These are phyloP conservation scores for Gallinago nigripennis DNA, from an alignment of 2,797 vertebrate species.

Conservation along the genomic window DNA sequence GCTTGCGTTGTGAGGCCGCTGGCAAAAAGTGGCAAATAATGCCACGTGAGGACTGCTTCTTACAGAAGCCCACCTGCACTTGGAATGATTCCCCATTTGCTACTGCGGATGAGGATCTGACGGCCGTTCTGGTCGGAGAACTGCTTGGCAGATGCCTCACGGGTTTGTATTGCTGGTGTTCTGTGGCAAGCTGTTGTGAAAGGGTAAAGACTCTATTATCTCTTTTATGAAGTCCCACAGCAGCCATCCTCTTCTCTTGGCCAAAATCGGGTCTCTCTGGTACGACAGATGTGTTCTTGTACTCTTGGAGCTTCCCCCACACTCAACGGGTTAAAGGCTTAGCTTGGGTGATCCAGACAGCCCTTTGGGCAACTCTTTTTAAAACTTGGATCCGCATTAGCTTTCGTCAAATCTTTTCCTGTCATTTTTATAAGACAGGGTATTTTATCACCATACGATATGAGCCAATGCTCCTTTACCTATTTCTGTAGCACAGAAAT, in stretches of 20 bases:
- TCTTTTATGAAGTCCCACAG: background rate
- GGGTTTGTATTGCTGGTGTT: accelerated
- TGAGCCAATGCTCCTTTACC: background rate
- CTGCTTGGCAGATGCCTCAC: accelerated
- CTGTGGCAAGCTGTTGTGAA: background rate
- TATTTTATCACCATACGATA: background rate
- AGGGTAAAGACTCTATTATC: background rate
- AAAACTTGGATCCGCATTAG: background rate
- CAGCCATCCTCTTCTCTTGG: background rate
- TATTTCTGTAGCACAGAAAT: background rate
- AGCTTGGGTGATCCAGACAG: background rate
- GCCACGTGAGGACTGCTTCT: background rate
- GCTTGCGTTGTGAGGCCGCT: background rate
- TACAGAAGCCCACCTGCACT: background rate
- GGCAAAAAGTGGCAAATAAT: background rate
- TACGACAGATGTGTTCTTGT: accelerated
- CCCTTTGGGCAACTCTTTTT: background rate
- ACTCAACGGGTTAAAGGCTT: background rate
- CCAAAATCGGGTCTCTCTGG: background rate
- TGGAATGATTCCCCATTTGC: background rate
- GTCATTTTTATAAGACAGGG: background rate
- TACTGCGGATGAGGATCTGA: background rate
- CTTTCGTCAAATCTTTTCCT: background rate
- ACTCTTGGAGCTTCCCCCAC: background rate
- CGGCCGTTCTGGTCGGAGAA: background rate